Conservation (phyloP, 2,797 vertebrate genomes). For the Falco biarmicus region DNA sequence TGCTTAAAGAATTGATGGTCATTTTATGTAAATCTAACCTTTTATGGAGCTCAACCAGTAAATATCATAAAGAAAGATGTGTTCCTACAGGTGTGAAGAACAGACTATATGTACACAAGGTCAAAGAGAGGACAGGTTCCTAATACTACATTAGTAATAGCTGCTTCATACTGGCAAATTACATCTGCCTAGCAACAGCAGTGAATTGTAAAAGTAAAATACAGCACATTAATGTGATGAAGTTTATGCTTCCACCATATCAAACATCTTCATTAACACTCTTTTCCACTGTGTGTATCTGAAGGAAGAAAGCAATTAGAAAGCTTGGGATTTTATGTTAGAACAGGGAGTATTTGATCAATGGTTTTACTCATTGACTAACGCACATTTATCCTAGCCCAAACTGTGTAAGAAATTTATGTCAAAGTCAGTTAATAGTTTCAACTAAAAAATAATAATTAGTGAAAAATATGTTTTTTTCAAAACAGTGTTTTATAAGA, state of each 20-base stretch:
- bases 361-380: constrained; percentile 4
- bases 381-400: not conserved
- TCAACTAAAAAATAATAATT: constrained; percentile 16
- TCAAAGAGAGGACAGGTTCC: not conserved
- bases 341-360: not conserved
- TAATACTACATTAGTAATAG: not conserved
- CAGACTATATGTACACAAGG: not conserved
- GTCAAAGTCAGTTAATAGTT: not conserved
- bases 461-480: not conserved
- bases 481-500: not conserved
- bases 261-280: constrained; percentile 1
- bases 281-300: not conserved
- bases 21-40: constrained; percentile 50
- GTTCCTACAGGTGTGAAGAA: constrained; percentile 5
- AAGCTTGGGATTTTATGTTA: constrained; percentile 32
- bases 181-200: constrained; percentile 8
- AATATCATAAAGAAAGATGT: not conserved
- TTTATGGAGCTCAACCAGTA: constrained; percentile 17
- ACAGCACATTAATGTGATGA: constrained; percentile 1
- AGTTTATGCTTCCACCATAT: constrained; percentile 29
- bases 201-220: constrained; percentile 39
- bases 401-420: constrained; percentile 14
- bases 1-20: not conserved
- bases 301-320: constrained; percentile 34
- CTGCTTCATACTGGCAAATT: not conserved